Base-by-base conservation (phyloP, 2,797 vertebrate species). In the Pithecia hirsuta region DNA sequence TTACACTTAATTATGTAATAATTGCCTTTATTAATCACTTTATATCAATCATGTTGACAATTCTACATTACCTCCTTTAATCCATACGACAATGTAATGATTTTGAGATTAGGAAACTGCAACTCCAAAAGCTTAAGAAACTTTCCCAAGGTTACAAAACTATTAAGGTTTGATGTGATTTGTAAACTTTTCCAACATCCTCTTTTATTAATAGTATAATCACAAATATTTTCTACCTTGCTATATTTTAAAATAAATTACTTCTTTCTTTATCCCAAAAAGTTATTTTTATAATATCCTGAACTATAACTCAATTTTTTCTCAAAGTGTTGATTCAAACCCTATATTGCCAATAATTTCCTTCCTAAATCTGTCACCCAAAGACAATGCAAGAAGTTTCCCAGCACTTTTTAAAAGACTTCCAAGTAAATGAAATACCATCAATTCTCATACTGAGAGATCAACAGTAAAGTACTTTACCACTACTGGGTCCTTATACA, bases 21-120 rank as follows among this genome's bases (percentile, higher is more conserved):
- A 92, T 13, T 91, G 33, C 55, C 57, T 92, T 96, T 80, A 90
- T 67, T 94, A 89, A 85, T 39, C 15, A 88, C 80, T 81, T 95
- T 79, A 64, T 72, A 41, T 59, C 83, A 89, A 89, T 96, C 52
- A 86, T 50, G 67, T n/a, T 85, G 24, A 80, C 28, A n/a, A 4
- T 50, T 95, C 33, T 88, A 61, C 9, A 64, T 87, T 93, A 91
- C 70, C 22, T 95, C 72, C 57, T 92, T 94, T 90, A 93, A 93
- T 74, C 46, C 22, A 57, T 48, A 61, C 20, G 84, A 76, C 44
- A 93, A 55, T 70, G 41, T 85, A 91, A 95, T 48, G 55, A 95
- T 95, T 93, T 76, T 87, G n/a, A 96, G 36, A 91, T 81, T 20
- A 92, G 81, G 28, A 95, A 94, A 75, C 2, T 57, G 22, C 57